Conservation (phyloP, 2,113 vertebrate genomes). For the Peromyscus maniculatus region DNA sequence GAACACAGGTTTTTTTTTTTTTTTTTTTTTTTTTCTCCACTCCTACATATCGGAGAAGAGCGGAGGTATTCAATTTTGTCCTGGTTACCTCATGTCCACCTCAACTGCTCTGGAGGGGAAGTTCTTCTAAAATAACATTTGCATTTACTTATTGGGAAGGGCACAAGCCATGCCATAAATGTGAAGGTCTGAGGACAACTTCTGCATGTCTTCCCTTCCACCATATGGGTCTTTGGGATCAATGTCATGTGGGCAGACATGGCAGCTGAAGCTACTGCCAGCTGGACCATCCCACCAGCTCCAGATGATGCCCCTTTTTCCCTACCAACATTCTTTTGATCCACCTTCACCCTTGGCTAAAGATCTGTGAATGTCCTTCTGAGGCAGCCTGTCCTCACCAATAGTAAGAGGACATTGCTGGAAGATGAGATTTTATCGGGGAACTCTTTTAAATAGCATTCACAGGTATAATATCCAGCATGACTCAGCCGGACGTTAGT, state of each 20-base stretch:
- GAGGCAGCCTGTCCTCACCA: not conserved
- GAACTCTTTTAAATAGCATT: not conserved
- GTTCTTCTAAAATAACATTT: not conserved
- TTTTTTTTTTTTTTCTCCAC: not conserved
- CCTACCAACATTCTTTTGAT: not conserved
- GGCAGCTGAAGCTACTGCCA: not conserved
- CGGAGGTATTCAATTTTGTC: not conserved
- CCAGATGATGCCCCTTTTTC: fast-evolving
- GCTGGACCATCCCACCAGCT: not conserved
- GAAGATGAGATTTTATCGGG: not conserved
- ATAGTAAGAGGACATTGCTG: not conserved
- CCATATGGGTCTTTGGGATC: not conserved
- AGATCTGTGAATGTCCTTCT: not conserved
- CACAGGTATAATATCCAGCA: not conserved
- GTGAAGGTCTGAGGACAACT: not conserved
- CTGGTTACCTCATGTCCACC: not conserved
- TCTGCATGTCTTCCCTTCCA: not conserved
- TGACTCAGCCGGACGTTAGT: not conserved
- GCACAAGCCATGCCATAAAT: not conserved
- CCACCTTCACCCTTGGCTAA: not conserved
- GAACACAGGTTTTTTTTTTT: fast-evolving
- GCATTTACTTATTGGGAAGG: not conserved
- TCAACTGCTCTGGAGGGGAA: not conserved
- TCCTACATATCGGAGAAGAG: not conserved
- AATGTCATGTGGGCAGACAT: not conserved